Base-by-base conservation (phyloP, 2,113 vertebrate genomes). In the Furnarius figulus region DNA sequence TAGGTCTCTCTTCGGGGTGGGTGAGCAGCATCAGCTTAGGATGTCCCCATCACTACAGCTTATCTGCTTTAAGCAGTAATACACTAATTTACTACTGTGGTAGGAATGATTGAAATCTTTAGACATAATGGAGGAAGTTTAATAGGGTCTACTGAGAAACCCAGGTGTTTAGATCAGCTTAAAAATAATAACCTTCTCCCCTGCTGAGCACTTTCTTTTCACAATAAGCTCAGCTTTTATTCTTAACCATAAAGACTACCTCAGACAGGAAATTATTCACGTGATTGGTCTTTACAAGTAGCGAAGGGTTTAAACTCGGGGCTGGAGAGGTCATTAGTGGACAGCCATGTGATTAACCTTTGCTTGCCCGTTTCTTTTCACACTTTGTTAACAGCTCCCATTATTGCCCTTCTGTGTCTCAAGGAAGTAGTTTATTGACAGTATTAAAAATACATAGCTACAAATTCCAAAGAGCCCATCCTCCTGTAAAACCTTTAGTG, bases 231-330 rank as follows among this genome's bases (percentile, higher is more conserved):
- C 80, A 93, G 97, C 98, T 98, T 99, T 99, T 98, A 98, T 98
- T 98, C 98, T 97, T 97, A 97, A 95, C 97, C 92, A 97, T 98
- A 98, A 99, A 99, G 94, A 97, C 98, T 97, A 98, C 97, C 98
- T 97, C 97, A 97, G 97, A 98, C 98, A 99, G 98, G 99, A 99
- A 99, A 99, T 99, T 98, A 98, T 98, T 98, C 98, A 98, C 98
- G 98, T 98, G 98, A 98, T 98, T 98, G 98, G 98, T 97, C 98
- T 99, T 99, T 99, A 98, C 98, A 98, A 98, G 98, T 97, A 97
- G 96, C 80, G 46, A 97, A 97, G 97, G 98, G 98, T 98, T 98
- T 98, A 97, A 98, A 98, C 97, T 97, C 91, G 6, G 98, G 98
- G 98, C 97, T 98, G 87, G 96, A 98, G 98, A 98, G 98, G 98